Base-by-base conservation (phyloP, 30 jellyfish, hydroid and myxozoan genomes). In the Aurelia aurita region DNA sequence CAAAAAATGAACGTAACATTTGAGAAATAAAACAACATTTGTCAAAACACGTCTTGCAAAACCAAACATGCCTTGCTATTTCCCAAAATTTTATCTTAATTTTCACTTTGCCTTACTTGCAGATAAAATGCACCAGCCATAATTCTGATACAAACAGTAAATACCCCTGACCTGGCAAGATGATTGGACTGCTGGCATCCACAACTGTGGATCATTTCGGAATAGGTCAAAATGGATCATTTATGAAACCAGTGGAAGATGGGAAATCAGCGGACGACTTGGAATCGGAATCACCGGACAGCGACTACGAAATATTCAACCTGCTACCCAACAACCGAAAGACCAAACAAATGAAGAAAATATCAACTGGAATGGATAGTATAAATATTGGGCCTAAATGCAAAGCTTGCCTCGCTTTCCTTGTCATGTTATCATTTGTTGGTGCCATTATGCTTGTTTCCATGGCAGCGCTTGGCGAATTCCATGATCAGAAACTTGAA, bases 381-480 rank as follows among this genome's bases (percentile, higher is more conserved):
- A n/a, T 19, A 25, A 55, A 55, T 26, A 25, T 67, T 29, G 47
- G 58, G 29, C 79, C 58, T 45, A 67, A 49, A 23, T 59, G 88
- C 76, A 57, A 72, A 34, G 88, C 79, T 1, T 77, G 62, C 16
- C 64, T 77, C 46, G 69, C 79, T 13, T 77, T 77, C 58, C 79
- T 77, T 7, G 69, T 59, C 28, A 58, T 77, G 79, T 18, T 60
- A 18, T 10, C 88, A n/a, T 32, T 77, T 13, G 63, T 44, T 5
- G 88, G 88, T 43, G 43, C 45, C 69, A 53, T 60, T 2, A 60
- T 77, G 79, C 76, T 77, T 22, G 69, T 59, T 39, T 45, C 66
- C 23, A 77, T 77, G 88, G 88, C 88, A 19, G 88, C 79, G 23
- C 60, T 61, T 12, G 88, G 79, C 10, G 70, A 35, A 35, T 62